Conservation (phyloP, 2,888 invertebrate genomes). For the Melanophora roralis region DNA sequence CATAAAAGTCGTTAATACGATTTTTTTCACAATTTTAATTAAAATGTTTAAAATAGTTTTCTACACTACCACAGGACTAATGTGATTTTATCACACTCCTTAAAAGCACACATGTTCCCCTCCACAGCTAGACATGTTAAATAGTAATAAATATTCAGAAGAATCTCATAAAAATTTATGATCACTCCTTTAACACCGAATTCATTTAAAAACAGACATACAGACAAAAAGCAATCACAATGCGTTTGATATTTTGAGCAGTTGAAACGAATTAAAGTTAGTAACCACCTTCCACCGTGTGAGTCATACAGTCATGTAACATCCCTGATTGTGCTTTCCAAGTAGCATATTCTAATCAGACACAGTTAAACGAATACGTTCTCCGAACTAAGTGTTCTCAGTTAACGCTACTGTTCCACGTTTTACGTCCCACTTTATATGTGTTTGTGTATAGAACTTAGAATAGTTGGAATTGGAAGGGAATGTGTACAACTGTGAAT, state of each 20-base stretch:
- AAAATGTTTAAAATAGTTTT: slow-evolving; percentile 10
- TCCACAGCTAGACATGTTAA: slow-evolving; percentile 51
- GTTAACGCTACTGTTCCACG: slow-evolving; percentile 43
- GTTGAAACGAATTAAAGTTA: slow-evolving; percentile 28
- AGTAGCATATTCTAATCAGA: slow-evolving; percentile 51
- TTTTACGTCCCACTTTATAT: neutral
- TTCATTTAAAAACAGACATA: neutral
- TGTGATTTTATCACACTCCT: slow-evolving; percentile 35
- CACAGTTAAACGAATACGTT: slow-evolving; percentile 26
- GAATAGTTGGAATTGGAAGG: slow-evolving; percentile 18
- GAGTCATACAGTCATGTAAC: slow-evolving; percentile 63
- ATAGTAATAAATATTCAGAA: slow-evolving; percentile 65
- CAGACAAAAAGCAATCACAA: neutral
- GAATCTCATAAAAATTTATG: slow-evolving; percentile 71
- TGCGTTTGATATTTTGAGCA: slow-evolving; percentile 14
- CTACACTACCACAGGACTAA: neutral
- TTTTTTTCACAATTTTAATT: slow-evolving; percentile 32
- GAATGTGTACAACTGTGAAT: slow-evolving; percentile 40
- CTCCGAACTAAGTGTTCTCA: slow-evolving; percentile 30
- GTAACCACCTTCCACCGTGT: slow-evolving; percentile 39
- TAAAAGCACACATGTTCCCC: slow-evolving; percentile 28
- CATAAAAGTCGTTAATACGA: neutral
- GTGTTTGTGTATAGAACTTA: neutral
- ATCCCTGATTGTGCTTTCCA: slow-evolving; percentile 23
- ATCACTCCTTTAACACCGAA: slow-evolving; percentile 64